A percentile compares a stretch with the other conserved stretches of the same genome.
phyloP scores from a whole-genome alignment of 2,113 vertebrate species.

The Phaethornis superciliosus region DNA sequence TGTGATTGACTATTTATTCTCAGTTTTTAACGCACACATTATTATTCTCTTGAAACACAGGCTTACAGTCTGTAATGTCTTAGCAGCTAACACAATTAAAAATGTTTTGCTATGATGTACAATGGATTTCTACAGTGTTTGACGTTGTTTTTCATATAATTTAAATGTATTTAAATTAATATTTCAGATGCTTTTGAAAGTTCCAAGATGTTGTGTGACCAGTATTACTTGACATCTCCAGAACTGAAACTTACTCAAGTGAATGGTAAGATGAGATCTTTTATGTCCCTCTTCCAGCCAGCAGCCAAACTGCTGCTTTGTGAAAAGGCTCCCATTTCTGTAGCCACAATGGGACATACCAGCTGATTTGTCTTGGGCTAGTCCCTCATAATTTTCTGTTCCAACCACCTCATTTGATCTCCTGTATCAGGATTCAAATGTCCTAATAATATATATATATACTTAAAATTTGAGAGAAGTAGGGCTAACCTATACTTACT shows the following conservation, averaged over 20 bases:
- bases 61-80: not conserved
- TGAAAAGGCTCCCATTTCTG: not conserved
- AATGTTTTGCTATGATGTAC: not conserved
- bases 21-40: not conserved
- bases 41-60: not conserved
- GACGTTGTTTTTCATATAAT: not conserved
- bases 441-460: too few species aligned
- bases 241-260: constrained; percentile 89
- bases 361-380: not conserved
- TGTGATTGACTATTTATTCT: not conserved
- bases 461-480: not conserved
- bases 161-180: not conserved
- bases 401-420: not conserved
- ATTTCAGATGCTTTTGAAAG: constrained; percentile 91
- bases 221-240: constrained; percentile 95
- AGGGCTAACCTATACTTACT: not conserved
- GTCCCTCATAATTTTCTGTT: not conserved
- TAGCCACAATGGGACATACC: not conserved
- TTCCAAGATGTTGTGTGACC: constrained; percentile 94
- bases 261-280: constrained; percentile 84
- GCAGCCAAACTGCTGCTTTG: not conserved
- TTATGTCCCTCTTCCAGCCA: rapidly evolving
- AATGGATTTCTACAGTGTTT: not conserved
- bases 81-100: not conserved
- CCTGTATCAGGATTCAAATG: not conserved